Conservation (phyloP, 2,113 vertebrate species). For the Spheniscus mendiculus region DNA sequence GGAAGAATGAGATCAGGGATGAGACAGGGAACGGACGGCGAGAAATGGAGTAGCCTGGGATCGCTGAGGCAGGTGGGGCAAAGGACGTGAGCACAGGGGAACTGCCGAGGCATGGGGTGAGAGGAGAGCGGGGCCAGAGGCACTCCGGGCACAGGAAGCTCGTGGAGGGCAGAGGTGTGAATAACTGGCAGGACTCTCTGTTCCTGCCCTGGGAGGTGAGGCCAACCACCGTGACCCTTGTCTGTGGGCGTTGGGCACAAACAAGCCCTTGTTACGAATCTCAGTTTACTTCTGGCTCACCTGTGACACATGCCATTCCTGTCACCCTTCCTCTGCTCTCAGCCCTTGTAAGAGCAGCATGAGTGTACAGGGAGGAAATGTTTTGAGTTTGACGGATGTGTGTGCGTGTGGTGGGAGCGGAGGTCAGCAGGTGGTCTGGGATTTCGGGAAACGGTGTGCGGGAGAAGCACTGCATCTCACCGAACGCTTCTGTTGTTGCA, state of each 20-base stretch:
- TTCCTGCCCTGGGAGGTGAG: neutral
- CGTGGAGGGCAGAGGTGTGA: neutral
- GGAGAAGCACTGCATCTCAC: neutral
- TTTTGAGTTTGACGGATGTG: neutral
- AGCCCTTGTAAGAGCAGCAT: neutral
- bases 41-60: neutral
- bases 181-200: neutral
- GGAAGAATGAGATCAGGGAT: neutral
- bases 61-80: no score
- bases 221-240: neutral
- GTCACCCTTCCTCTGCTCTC: neutral
- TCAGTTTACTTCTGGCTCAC: neutral
- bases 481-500: constrained; percentile 10
- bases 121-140: fast-evolving
- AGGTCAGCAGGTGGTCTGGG: neutral
- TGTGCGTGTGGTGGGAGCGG: neutral
- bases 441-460: fast-evolving
- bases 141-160: neutral
- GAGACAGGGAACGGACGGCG: neutral
- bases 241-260: neutral
- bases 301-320: neutral
- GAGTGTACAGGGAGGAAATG: neutral
- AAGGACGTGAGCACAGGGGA: fast-evolving
- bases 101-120: neutral
- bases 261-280: fast-evolving